A percentile compares a stretch with the other conserved stretches of the same genome.
These are phyloP conservation scores for Sinonovacula constricta DNA, from an alignment of 1,140 invertebrate genomes.

Conservation along the genomic window DNA sequence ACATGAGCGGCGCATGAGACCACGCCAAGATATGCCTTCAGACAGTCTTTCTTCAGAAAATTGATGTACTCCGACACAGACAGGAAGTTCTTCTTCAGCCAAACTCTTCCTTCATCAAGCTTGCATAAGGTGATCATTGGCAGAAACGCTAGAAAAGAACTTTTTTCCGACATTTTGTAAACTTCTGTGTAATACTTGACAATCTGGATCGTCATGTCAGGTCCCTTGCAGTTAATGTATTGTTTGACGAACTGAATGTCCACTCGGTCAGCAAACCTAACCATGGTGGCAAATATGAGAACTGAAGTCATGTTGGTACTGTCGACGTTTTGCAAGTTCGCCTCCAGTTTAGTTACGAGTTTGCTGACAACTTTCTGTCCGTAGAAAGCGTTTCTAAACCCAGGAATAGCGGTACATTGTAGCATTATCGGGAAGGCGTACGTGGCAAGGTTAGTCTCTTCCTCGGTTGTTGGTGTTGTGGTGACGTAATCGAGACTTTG, in stretches of 20 bases:
- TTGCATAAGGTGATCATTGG: conserved; percentile 48
- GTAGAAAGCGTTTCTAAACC: conserved; percentile 19
- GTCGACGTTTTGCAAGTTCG: background rate
- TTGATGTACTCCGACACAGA: conserved; percentile 39
- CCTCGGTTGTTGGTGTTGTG: conserved; percentile 16
- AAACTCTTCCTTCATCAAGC: conserved; percentile 43
- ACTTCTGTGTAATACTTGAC: conserved; percentile 42
- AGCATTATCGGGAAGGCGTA: conserved; percentile 8
- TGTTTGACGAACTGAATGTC: conserved; percentile 58
- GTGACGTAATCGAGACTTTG: too few relatives aligned
- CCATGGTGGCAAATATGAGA: conserved; percentile 39
- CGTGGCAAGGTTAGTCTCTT: background rate
- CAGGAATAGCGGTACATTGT: conserved; percentile 7
- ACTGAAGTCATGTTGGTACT: background rate
- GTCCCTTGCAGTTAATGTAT: conserved; percentile 51
- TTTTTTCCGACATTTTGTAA: conserved; percentile 1
- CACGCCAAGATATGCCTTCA: conserved; percentile 5
- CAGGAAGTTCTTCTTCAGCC: conserved; percentile 50
- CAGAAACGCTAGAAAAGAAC: conserved; percentile 9
- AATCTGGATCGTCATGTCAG: conserved; percentile 50
- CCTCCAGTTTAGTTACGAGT: background rate
- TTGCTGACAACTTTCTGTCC: background rate
- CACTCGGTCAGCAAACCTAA: conserved; percentile 42
- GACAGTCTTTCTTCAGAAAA: conserved; percentile 20
- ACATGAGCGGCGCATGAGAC: background rate